Evolutionary conservation across 1,140 invertebrate species (phyloP), one percentile per base, ranked within the genome.

Genomic region (Portunus trituberculatus): DNA sequence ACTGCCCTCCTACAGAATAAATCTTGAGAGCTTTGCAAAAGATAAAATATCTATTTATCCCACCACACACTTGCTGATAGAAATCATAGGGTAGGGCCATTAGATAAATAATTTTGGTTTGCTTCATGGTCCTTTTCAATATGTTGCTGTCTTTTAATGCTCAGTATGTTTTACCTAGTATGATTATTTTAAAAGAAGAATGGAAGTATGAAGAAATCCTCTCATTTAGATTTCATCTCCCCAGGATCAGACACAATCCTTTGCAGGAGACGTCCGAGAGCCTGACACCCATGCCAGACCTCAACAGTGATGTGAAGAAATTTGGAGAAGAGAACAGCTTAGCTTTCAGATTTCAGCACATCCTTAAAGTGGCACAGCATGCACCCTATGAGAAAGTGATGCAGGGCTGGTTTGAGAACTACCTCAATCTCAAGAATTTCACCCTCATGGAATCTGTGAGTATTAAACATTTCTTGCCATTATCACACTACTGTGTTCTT

Each of bases 331-430:
- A 95, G 28, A 86, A 45, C 12, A 32, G 29, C 32, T 39, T 88
- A 45, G 32, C 76, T 28, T 59, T 32, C 31, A 52, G 96, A 2
- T 94, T 94, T 86, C 29, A 87, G 45, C 32, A 82, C 20, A 94
- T 96, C 10, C 84, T 96, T 20, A 76, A 91, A 31, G 76, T 93
- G 8, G 46, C 88, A 29, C 89, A 94, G 91, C 95, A 52, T 96
- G 96, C 84, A 10, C 93, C 94, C 20, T 96, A 96, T 87, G 96
- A 96, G 46, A 96, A 82, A 82, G 91, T 96, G 20, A 92, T 94
- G 31, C 96, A 95, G 32, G 96, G 96, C 10, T 96, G 96, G 96
- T 96, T 96, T 92, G 95, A 96, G 45, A 96, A 96, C 48, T 96
- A 94, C 67, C 95, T 91, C 39, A 96, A 90, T 32, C 91, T 96